phyloP scores from a whole-genome alignment of 92 coral and sea anemone genomes.

The Heliopora coerulea region DNA sequence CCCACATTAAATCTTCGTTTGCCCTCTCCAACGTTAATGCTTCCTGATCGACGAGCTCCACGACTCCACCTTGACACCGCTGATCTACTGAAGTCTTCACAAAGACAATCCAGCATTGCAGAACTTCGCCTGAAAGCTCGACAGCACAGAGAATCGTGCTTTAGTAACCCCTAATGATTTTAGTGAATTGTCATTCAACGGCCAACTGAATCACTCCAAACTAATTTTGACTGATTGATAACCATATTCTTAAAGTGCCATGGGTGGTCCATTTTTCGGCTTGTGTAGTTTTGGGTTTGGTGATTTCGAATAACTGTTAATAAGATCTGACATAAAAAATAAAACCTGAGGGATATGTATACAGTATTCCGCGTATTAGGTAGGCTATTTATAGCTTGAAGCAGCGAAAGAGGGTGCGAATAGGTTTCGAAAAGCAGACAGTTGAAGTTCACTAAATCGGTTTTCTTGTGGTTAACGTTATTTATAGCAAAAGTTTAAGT shows the following conservation, averaged over 20 bases:
- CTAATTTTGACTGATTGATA: slow-evolving; percentile 34
- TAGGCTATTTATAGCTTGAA: no score
- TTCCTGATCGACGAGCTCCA: slow-evolving; percentile 10
- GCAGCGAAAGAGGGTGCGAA: no score
- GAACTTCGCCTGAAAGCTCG: slow-evolving; percentile 78
- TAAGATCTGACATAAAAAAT: background rate
- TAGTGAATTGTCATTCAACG: slow-evolving; percentile 2
- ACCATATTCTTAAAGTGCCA: slow-evolving; percentile 18
- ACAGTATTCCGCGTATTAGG: no score
- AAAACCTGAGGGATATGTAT: no score
- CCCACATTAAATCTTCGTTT: slow-evolving; percentile 49
- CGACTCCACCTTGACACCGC: slow-evolving; percentile 28
- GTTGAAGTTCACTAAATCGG: no score
- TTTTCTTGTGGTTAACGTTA: no score
- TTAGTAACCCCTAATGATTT: slow-evolving; percentile 21
- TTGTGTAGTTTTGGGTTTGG: background rate
- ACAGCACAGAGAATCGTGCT: slow-evolving; percentile 37
- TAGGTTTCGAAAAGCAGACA: no score
- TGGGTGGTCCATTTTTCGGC: slow-evolving; percentile 35
- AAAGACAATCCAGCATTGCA: slow-evolving; percentile 81
- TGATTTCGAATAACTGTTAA: slow-evolving; percentile 1
- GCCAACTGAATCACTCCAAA: slow-evolving; percentile 21
- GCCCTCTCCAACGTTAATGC: slow-evolving; percentile 48
- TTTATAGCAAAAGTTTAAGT: no score
- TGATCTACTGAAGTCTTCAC: slow-evolving; percentile 48